Evolutionary conservation across 2,888 invertebrate genomes (phyloP), one percentile per base, ranked within the genome.

Genomic region (Pantelozetes paolii): DNA sequence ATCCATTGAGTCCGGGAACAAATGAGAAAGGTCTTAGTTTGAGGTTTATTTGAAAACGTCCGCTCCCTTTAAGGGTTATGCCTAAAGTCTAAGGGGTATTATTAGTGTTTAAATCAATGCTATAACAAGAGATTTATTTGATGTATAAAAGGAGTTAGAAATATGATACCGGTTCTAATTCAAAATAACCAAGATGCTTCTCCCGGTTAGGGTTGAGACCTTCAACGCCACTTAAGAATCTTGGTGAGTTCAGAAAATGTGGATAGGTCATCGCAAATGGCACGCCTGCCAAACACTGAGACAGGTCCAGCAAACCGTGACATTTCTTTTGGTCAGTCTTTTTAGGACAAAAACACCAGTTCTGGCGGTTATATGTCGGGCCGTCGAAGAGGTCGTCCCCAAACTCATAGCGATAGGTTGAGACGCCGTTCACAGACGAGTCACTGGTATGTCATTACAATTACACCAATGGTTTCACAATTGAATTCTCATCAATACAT

Each of bases 271-370:
- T 28, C 1, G 48, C 72, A 13, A 72, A 48, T 2, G 72, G 72
- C n/a, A 62, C 36, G 18, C 72, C 72, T 8, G 32, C 28, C 32
- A 72, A n/a, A 72, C 72, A 72, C 26, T 72, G 72, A 18, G 11
- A 1, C 62, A 72, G 8, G 40, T 59, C 57, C 9, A 67, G 64
- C 13, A 72, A 13, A 2, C 72, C 72, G n/a, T 72, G 62, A 30
- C 72, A 72, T 42, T 62, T 36, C 15, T 32, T 6, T 8, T 8
- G 62, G 9, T 62, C 32, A 11, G 15, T 18, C 2, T 11, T 11
- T n/a, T 72, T 42, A 3, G 72, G 72, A 42, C 72, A 72, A 20
- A 59, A 72, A 28, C 72, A 72, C 72, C 72, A 72, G 30, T 72
- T 72, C 23, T 28, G 64, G 1, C 32, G 1, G n/a, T 64, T 23